A percentile compares a stretch with the other conserved stretches of the same genome.
Conservation (phyloP, 2,888 invertebrate species). For the Unio delphinus region DNA sequence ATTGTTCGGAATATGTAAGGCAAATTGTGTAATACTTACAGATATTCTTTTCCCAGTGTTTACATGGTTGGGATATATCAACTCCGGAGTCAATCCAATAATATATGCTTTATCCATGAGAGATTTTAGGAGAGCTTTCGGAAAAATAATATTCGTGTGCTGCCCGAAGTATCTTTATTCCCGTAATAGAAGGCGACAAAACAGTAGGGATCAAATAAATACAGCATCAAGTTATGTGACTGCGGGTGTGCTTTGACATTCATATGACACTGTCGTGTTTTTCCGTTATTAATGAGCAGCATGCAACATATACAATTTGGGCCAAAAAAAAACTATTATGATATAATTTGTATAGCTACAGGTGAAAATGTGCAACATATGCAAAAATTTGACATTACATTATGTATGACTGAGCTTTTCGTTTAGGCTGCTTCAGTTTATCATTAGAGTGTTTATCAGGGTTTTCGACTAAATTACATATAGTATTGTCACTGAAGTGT, state of each 20-base stretch:
- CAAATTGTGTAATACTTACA: slow-evolving; percentile 73
- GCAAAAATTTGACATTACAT: too few relatives aligned
- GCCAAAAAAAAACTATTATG: too few relatives aligned
- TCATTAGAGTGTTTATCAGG: too few relatives aligned
- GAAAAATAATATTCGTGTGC: slow-evolving; percentile 84
- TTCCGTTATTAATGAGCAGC: too few relatives aligned
- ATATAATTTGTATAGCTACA: too few relatives aligned
- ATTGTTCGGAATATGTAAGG: slow-evolving; percentile 87
- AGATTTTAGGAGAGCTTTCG: slow-evolving; percentile 91
- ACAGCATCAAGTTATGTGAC: slow-evolving; percentile 53
- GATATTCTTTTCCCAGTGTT: slow-evolving; percentile 66
- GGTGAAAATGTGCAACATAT: too few relatives aligned
- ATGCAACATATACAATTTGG: too few relatives aligned
- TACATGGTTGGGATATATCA: slow-evolving; percentile 71
- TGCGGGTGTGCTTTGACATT: slow-evolving; percentile 8
- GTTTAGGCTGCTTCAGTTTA: too few relatives aligned
- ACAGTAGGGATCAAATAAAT: slow-evolving; percentile 40
- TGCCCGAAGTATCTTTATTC: slow-evolving; percentile 58
- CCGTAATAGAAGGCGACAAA: slow-evolving; percentile 30
- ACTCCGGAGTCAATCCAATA: slow-evolving; percentile 79
- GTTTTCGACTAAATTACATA: too few relatives aligned
- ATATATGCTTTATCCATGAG: slow-evolving; percentile 99
- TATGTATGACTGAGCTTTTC: too few relatives aligned
- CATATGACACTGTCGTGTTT: too few relatives aligned
- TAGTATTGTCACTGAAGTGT: too few relatives aligned